Percentiles rank a stretch among this genome's conserved stretches.
phyloP scores from a whole-genome alignment of 2,888 invertebrate genomes.

The Galerucella pusilla region DNA sequence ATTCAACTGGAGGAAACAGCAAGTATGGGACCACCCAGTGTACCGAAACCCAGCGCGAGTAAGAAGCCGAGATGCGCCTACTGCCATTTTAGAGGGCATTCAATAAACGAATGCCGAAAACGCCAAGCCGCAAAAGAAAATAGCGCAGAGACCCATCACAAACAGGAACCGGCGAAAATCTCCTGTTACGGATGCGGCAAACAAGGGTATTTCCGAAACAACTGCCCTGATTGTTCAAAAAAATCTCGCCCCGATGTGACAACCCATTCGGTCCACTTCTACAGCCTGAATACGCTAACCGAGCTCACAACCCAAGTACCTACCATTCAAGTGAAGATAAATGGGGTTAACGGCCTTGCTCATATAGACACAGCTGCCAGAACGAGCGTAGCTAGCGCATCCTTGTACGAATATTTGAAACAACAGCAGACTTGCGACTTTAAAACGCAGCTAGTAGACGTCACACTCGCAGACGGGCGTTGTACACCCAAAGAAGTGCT shows the following conservation, averaged over 20 bases:
- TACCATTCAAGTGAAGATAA: constrained; percentile 10
- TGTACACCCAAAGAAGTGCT: constrained; percentile 11
- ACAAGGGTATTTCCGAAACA: no score
- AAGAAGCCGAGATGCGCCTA: constrained; percentile 9
- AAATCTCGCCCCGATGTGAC: no score
- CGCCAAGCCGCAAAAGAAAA: background rate
- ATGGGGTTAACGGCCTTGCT: constrained; percentile 17
- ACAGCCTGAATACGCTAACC: background rate
- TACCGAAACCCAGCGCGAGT: no score
- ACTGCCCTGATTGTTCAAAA: no score
- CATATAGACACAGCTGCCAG: constrained; percentile 33
- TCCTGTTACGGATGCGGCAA: constrained; percentile 17
- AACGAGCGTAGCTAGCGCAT: constrained; percentile 19
- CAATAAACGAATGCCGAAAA: constrained; percentile 12
- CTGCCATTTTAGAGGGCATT: constrained; percentile 21
- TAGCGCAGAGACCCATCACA: background rate
- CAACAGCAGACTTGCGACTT: background rate
- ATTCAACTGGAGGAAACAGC: no score
- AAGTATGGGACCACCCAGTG: no score
- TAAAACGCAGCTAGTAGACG: background rate
- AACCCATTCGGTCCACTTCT: background rate
- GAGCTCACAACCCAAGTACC: constrained; percentile 9
- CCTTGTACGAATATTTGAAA: constrained; percentile 10
- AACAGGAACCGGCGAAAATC: background rate
- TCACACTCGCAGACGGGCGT: constrained; percentile 29